Evolutionary conservation across 1,140 invertebrate genomes (phyloP).

Genomic region (Pomphorhynchus laevis): DNA sequence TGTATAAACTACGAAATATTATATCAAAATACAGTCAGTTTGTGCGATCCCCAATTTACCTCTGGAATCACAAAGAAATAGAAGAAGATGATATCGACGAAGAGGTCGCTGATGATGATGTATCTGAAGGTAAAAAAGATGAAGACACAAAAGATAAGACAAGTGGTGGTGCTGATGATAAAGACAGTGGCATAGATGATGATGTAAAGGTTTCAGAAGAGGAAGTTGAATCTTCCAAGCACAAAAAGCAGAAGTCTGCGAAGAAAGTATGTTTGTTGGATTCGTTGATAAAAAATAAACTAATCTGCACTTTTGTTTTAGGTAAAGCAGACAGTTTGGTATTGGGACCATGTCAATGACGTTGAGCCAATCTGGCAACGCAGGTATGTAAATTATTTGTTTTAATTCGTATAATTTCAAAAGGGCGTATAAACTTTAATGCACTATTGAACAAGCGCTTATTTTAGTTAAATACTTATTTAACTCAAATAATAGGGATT

Average conservation of each 20-base stretch:
- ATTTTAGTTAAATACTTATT: too few species aligned
- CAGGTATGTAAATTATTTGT: too few species aligned
- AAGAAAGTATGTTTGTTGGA: too few species aligned
- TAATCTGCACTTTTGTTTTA: too few species aligned
- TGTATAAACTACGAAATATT: conserved; percentile 47
- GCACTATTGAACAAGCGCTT: too few species aligned
- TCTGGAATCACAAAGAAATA: conserved; percentile 50
- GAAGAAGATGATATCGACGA: conserved; percentile 22
- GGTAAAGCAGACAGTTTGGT: conserved; percentile 81
- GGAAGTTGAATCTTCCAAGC: conserved; percentile 27
- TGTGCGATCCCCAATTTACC: conserved; percentile 86
- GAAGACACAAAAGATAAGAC: conserved; percentile 19
- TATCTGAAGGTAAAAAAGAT: conserved; percentile 23
- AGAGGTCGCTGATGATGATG: conserved; percentile 33
- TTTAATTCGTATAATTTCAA: too few species aligned
- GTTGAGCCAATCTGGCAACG: conserved; percentile 60
- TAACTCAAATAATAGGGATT: too few species aligned
- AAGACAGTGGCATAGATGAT: conserved; percentile 23
- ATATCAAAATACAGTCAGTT: conserved; percentile 96
- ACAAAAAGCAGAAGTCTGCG: conserved; percentile 27
- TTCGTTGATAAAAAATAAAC: too few species aligned
- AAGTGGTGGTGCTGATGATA: conserved; percentile 25
- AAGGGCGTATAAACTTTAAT: too few species aligned
- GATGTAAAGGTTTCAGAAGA: conserved; percentile 14
- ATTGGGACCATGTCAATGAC: conserved; percentile 81